phyloP scores from a whole-genome alignment of 2,113 vertebrate genomes.

The Urocitellus parryii region DNA sequence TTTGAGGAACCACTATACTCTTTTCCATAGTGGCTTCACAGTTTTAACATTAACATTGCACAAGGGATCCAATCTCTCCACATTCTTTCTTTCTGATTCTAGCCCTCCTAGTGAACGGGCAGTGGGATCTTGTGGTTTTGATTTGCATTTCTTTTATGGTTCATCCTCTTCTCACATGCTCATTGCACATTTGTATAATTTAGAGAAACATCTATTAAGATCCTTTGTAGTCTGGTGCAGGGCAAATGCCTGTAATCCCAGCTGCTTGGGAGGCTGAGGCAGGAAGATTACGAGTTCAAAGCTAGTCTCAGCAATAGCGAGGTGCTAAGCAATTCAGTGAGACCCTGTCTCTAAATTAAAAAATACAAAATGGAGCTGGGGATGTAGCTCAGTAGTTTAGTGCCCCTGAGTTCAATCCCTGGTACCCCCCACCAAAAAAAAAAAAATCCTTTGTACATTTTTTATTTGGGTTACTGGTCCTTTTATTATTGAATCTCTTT shows the following conservation, averaged over 20 bases:
- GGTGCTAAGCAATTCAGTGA: too few species aligned
- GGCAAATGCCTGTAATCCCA: too few species aligned
- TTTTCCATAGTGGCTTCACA: neutral
- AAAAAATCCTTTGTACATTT: neutral
- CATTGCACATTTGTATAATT: neutral
- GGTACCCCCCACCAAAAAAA: too few species aligned
- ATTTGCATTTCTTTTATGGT: slow-evolving; percentile 14
- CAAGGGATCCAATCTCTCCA: neutral
- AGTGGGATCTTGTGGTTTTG: neutral
- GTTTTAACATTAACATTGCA: neutral
- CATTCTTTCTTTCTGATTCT: neutral
- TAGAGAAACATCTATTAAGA: neutral
- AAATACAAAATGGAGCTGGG: too few species aligned
- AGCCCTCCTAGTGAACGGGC: neutral
- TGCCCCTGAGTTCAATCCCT: too few species aligned
- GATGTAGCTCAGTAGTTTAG: too few species aligned
- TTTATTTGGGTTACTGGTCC: neutral
- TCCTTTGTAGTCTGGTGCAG: too few species aligned
- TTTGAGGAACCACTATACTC: neutral
- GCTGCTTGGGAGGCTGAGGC: too few species aligned
- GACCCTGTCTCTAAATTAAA: too few species aligned
- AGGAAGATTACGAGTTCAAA: too few species aligned
- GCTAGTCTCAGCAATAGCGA: too few species aligned
- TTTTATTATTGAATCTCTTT: neutral
- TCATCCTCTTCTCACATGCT: neutral